phyloP scores from a whole-genome alignment of 2,797 vertebrate species.

The Spheniscus humboldti region DNA sequence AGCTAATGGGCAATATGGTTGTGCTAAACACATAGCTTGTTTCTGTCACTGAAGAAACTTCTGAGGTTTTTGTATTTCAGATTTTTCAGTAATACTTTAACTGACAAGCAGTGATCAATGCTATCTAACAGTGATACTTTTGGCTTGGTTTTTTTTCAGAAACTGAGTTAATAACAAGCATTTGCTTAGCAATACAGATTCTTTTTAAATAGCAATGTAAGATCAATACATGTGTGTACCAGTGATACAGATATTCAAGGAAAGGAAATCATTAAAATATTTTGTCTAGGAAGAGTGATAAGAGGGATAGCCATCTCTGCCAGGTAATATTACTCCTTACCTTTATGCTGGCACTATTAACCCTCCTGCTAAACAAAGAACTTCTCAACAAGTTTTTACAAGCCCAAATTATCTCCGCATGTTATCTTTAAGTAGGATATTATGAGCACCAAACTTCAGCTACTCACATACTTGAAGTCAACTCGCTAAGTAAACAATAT shows the following conservation, averaged over 20 bases:
- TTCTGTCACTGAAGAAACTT: neutral
- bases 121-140: neutral
- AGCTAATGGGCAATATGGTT: neutral
- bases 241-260: neutral
- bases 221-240: neutral
- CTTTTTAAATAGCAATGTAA: neutral
- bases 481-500: neutral
- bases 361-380: neutral
- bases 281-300: neutral
- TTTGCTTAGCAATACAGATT: neutral
- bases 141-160: neutral
- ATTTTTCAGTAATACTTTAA: neutral
- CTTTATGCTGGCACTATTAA: neutral
- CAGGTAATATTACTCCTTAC: neutral
- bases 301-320: neutral
- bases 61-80: neutral
- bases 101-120: neutral
- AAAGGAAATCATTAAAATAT: neutral
- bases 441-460: neutral
- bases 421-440: neutral
- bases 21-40: neutral
- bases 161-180: neutral
- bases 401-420: neutral
- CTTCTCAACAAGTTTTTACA: constrained; percentile 15
- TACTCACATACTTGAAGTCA: neutral